Evolutionary conservation across 2,888 invertebrate species (phyloP).

Genomic region (Rhorus exstirpatorius): DNA sequence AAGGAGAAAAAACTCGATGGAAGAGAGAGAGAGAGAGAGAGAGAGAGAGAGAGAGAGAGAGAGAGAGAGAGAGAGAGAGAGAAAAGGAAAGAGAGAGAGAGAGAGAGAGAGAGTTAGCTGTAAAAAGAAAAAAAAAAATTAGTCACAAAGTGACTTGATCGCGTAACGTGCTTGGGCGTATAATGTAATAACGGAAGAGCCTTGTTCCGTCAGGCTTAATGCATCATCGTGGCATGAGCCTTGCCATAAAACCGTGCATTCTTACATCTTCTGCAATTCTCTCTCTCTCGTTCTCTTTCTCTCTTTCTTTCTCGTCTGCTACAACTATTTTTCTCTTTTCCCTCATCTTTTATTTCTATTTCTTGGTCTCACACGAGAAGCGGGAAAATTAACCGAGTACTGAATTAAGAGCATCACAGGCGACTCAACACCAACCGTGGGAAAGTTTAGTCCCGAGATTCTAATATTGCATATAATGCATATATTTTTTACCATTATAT

Average conservation of each 20-base stretch:
- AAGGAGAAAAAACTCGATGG: no score
- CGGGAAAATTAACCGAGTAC: constrained; percentile 20
- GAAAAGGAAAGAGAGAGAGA: no score
- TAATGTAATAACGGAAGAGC: constrained; percentile 34
- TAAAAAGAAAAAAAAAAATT: background rate
- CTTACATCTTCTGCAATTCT: constrained; percentile 1
- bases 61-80: no score
- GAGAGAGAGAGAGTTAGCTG: background rate
- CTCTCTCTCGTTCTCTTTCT: no score
- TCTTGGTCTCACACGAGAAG: constrained; percentile 5
- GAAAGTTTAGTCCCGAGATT: constrained; percentile 1
- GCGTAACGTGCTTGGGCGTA: no score
- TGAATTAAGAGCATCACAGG: background rate
- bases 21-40: no score
- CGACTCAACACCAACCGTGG: background rate
- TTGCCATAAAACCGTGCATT: constrained; percentile 24
- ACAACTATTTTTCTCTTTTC: background rate
- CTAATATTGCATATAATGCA: background rate
- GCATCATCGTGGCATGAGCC: constrained; percentile 25
- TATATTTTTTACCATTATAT: no score
- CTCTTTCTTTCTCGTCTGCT: background rate
- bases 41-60: no score
- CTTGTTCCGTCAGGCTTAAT: constrained; percentile 29
- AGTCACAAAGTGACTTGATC: no score
- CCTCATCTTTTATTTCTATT: constrained; percentile 29